Base-by-base conservation (phyloP, 2,113 vertebrate species). In the Corapipo altera region DNA sequence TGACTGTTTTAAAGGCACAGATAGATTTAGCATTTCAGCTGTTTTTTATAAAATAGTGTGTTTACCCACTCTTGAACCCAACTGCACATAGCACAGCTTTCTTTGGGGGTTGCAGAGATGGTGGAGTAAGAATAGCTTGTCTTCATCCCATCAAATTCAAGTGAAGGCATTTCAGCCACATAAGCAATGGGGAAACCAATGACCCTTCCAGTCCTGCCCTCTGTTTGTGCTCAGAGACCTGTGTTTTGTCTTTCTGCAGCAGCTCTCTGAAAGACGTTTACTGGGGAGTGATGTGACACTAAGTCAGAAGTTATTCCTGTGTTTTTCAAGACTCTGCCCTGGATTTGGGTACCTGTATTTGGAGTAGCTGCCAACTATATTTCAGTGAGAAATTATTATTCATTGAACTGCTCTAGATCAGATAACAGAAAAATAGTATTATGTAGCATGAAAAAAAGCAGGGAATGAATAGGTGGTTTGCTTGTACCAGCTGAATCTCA, bases 1-100 rank as follows among this genome's bases (percentile, higher is more conserved):
- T 62, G 44, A 72, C 22, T 26, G 33, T 43, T 79, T 85, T 18
- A 77, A 66, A 64, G 54, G 20, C 4, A 21, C 6, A 23, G 22
- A 39, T 5, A 26, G 4, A 24, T 86, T 33, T 26, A 77, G 9
- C 21, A 43, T 55, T 48, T 72, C 24, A 24, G 12, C 35, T 81
- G 12, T 43, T 44, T 44, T 70, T 77, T 17, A 19, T 67, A 48
- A 3, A 59, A 11, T 0, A 1, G 5, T 5, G 1, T 2, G 2
- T 35, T 78, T 76, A 61, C 11, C 66, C 14, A 18, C 24, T 39
- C 14, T 22, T 33, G 19, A 72, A 6, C 51, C 16, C 1, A 2
- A 2, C 6, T 55, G 26, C 6, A 32, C 2, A 5, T 15, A 33
- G 5, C 15, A 52, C 17, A n/a, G 32, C 19, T 48, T 88, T 54